phyloP scores from a whole-genome alignment of 2,888 invertebrate genomes.

The Tyria jacobaeae region DNA sequence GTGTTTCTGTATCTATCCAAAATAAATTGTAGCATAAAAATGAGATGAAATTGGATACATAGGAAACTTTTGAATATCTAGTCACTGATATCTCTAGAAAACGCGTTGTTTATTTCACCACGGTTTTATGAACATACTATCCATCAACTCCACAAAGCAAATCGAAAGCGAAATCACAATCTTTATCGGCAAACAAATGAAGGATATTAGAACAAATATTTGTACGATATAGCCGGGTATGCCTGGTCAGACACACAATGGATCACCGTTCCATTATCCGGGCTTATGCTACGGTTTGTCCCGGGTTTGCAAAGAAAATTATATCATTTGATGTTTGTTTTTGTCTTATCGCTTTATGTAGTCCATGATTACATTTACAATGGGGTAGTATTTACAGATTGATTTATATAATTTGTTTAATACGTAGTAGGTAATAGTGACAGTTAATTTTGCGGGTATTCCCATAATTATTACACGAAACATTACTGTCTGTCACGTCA shows the following conservation, averaged over 20 bases:
- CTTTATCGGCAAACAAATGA: slow-evolving; percentile 13
- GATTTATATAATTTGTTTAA: no score
- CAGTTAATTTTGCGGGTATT: no score
- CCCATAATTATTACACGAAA: no score
- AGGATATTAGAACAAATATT: slow-evolving; percentile 18
- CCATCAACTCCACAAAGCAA: not conserved
- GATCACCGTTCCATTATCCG: slow-evolving; percentile 50
- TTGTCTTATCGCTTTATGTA: not conserved
- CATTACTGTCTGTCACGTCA: no score
- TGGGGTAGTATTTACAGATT: no score
- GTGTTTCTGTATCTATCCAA: no score
- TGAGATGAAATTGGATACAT: no score
- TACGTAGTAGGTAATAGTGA: no score
- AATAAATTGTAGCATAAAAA: no score
- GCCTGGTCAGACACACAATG: slow-evolving; percentile 34
- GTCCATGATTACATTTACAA: no score
- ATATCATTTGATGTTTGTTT: slow-evolving; percentile 19
- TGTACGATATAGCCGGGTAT: slow-evolving; percentile 16
- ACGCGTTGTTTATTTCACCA: not conserved
- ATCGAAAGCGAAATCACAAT: slow-evolving; percentile 4
- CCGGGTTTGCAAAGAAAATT: slow-evolving; percentile 12
- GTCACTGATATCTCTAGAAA: not conserved
- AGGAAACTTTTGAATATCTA: not conserved
- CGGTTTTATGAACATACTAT: not conserved
- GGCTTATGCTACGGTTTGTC: slow-evolving; percentile 38